phyloP scores from a whole-genome alignment of 2,888 invertebrate genomes.

The Andrena flavipes region DNA sequence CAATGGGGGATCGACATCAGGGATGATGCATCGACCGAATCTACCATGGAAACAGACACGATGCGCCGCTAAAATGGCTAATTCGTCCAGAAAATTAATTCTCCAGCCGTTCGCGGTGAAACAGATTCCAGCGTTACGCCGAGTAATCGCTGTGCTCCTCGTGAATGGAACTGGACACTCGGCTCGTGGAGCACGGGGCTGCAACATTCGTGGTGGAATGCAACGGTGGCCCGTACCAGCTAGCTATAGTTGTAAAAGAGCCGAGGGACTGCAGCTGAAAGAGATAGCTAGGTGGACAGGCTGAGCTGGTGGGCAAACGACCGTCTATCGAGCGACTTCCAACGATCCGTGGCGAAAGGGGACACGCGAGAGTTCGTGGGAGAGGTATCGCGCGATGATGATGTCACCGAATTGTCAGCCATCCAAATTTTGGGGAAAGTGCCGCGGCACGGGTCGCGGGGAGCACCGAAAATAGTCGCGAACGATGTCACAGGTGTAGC shows the following conservation, averaged over 20 bases:
- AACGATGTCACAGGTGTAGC: conserved; percentile 60
- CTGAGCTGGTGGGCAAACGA: conserved; percentile 40
- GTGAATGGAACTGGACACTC: conserved; percentile 79
- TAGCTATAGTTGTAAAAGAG: conserved; percentile 50
- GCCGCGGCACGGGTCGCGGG: background rate
- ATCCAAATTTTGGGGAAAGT: conserved; percentile 48
- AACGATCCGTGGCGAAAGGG: background rate
- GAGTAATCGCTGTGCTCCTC: conserved; percentile 55
- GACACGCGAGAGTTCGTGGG: background rate
- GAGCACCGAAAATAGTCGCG: conserved; percentile 48
- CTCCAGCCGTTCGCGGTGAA: conserved; percentile 36
- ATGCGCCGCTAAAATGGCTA: background rate
- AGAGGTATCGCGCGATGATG: conserved; percentile 19
- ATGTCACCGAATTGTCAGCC: conserved; percentile 46
- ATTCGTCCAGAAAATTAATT: conserved; percentile 34
- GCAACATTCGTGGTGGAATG: conserved; percentile 74
- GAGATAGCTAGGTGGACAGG: conserved; percentile 41
- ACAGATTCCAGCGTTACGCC: conserved; percentile 53
- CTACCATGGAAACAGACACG: conserved; percentile 13
- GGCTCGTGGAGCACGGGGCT: conserved; percentile 37
- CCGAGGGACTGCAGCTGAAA: conserved; percentile 12
- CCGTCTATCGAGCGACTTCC: conserved; percentile 45
- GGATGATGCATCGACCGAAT: background rate
- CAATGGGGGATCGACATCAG: too few relatives aligned
- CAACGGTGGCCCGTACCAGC: conserved; percentile 70